A percentile compares a stretch with the other conserved stretches of the same genome.
Conservation (phyloP, 2,888 invertebrate species). For the Ectemnius cavifrons region DNA sequence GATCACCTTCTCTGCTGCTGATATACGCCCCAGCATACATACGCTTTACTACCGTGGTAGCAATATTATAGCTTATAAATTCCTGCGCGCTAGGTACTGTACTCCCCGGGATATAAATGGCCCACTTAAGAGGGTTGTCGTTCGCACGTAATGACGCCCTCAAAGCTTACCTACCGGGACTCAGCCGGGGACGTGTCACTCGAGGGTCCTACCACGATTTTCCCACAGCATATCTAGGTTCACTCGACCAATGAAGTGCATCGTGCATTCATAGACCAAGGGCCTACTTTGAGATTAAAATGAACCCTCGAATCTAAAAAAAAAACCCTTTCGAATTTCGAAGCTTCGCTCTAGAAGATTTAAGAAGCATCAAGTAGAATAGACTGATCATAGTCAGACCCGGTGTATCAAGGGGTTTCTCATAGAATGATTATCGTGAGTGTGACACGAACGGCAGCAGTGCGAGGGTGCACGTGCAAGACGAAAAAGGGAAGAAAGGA, state of each 20-base stretch:
- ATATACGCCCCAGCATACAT: constrained; percentile 61
- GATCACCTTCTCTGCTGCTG: constrained; percentile 69
- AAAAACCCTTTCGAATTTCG: no score
- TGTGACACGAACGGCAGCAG: no score
- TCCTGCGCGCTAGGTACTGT: constrained; percentile 61
- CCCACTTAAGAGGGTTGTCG: constrained; percentile 68
- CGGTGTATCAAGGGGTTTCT: no score
- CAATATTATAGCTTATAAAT: constrained; percentile 75
- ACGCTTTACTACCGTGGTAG: constrained; percentile 72
- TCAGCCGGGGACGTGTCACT: constrained; percentile 45
- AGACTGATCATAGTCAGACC: no score
- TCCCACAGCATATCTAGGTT: constrained; percentile 25
- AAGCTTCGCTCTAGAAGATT: no score
- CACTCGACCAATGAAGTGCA: background rate
- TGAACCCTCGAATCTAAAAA: no score
- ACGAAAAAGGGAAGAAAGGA: constrained; percentile 34
- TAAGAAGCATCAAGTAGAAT: no score
- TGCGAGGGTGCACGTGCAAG: background rate
- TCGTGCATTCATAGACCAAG: no score
- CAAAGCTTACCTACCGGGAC: constrained; percentile 65
- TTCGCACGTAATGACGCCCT: constrained; percentile 69
- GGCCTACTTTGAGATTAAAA: no score
- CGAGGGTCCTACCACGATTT: constrained; percentile 39
- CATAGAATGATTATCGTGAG: no score
- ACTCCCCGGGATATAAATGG: constrained; percentile 64